Conservation (phyloP, 2,797 vertebrate genomes). For the Oreonectes daqikongensis region DNA sequence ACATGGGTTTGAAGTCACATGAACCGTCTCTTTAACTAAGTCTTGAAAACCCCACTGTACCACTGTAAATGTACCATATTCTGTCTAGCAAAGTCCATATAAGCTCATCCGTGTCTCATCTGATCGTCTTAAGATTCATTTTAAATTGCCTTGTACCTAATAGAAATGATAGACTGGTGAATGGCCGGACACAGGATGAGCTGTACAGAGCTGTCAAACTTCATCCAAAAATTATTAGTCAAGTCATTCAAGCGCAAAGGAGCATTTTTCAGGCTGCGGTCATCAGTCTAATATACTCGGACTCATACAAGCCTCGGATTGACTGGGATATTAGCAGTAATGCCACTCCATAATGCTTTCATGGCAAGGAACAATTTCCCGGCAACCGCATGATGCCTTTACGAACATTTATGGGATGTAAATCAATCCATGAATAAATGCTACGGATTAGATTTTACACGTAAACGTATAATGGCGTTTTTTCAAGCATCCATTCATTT, state of each 20-base stretch:
- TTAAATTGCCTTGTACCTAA: constrained; percentile 58
- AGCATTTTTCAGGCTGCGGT: constrained; percentile 54
- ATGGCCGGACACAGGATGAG: constrained; percentile 55
- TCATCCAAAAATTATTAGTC: constrained; percentile 63
- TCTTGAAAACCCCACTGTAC: background rate
- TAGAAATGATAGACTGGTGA: constrained; percentile 57
- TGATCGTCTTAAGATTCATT: constrained; percentile 52
- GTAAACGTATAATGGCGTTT: background rate
- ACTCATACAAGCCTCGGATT: constrained; percentile 48
- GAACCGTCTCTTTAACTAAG: too few species aligned
- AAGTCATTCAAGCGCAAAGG: constrained; percentile 56
- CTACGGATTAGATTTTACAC: background rate
- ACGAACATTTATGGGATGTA: background rate
- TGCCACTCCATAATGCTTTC: background rate
- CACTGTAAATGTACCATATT: constrained; percentile 51
- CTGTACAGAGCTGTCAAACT: constrained; percentile 59
- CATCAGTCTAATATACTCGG: constrained; percentile 56
- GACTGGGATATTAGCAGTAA: constrained; percentile 38
- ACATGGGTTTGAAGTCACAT: too few species aligned
- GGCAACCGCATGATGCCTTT: constrained; percentile 7
- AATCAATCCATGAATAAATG: constrained; percentile 14
- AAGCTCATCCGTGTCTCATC: constrained; percentile 27
- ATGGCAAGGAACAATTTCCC: background rate
- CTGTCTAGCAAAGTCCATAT: constrained; percentile 55
- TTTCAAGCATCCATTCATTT: background rate